Evolutionary conservation across 2,888 invertebrate genomes (phyloP).

Genomic region (Liposcelis brunnea): DNA sequence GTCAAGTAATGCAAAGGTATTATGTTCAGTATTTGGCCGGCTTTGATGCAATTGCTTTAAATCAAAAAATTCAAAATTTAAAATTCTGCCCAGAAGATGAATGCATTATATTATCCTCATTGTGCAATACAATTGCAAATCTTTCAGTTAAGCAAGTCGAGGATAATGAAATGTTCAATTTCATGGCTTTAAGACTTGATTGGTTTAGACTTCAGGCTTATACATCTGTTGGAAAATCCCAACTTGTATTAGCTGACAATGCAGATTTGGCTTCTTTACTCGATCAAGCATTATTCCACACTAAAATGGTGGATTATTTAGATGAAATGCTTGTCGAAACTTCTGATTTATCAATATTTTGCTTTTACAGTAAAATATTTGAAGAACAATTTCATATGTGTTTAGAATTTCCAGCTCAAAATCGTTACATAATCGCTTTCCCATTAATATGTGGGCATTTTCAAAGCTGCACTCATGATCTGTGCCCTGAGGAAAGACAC

Average conservation of each 20-base stretch:
- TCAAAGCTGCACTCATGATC: constrained; percentile 91
- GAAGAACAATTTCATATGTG: constrained; percentile 98
- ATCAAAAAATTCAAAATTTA: constrained; percentile 64
- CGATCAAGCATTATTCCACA: constrained; percentile 92
- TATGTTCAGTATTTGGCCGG: constrained; percentile 94
- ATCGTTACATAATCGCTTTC: constrained; percentile 93
- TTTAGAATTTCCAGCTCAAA: constrained; percentile 95
- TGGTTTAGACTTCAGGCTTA: constrained; percentile 96
- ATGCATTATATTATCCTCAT: constrained; percentile 78
- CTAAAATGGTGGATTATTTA: constrained; percentile 93
- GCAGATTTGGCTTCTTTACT: constrained; percentile 76
- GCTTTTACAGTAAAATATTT: constrained; percentile 92
- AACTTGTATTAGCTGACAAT: constrained; percentile 51
- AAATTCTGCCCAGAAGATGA: constrained; percentile 87
- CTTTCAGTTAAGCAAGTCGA: constrained; percentile 89
- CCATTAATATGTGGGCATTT: constrained; percentile 96
- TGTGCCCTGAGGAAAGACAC: constrained; percentile 96
- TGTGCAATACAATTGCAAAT: constrained; percentile 74
- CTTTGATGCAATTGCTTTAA: constrained; percentile 85
- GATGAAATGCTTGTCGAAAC: constrained; percentile 95
- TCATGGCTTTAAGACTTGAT: constrained; percentile 84
- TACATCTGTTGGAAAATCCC: constrained; percentile 64
- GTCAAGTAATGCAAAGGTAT: constrained; percentile 91
- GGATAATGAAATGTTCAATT: constrained; percentile 89
- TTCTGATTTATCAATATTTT: constrained; percentile 93